Evolutionary conservation across 1,140 invertebrate genomes (phyloP).

Genomic region (Macrobrachium rosenbergii): DNA sequence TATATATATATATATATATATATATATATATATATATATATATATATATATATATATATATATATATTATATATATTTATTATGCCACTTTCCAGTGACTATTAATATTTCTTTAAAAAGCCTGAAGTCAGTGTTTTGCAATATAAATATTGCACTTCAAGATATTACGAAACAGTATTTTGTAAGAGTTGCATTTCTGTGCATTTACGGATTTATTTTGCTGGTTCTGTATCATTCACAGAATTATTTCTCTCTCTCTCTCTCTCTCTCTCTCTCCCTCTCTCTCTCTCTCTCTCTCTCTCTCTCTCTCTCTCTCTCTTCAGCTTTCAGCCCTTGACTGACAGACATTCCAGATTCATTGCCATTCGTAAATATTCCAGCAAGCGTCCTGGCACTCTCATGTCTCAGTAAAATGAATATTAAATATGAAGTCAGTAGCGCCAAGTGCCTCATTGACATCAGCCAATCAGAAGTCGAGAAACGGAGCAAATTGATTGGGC

Average conservation of each 20-base stretch:
- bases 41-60: conserved; percentile 33
- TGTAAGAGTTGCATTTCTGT: too few species aligned
- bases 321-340: neutral
- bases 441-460: too few species aligned
- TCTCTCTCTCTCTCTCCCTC: too few species aligned
- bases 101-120: neutral
- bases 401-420: too few species aligned
- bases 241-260: neutral
- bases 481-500: too few species aligned
- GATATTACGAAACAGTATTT: neutral
- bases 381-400: too few species aligned
- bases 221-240: neutral
- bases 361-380: too few species aligned
- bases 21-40: conserved; percentile 42
- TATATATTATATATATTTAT: neutral
- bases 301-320: neutral
- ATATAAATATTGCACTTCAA: neutral
- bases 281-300: neutral
- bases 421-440: too few species aligned
- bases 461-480: too few species aligned
- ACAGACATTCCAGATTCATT: too few species aligned
- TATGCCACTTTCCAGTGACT: neutral
- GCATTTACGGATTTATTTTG: neutral
- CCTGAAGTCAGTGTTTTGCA: neutral
- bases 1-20: conserved; percentile 31